Base-by-base conservation (phyloP, 2,888 invertebrate genomes). In the Plagodis pulveraria region DNA sequence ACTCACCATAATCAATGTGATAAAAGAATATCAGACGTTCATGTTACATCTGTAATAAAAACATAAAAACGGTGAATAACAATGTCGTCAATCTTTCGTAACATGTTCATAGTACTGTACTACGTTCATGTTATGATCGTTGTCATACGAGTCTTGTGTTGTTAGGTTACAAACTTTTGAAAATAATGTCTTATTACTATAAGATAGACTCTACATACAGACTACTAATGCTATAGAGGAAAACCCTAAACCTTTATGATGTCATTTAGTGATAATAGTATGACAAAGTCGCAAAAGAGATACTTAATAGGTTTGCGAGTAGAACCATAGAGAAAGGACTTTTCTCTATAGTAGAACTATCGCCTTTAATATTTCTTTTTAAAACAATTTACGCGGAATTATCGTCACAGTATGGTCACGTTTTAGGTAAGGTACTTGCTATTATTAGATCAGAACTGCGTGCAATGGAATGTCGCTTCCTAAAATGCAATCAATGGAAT, bases 261-360 rank as follows among this genome's bases (percentile, higher is more conserved):
- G 78, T 77, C 80, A 78, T 80, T 78, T 75, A 72, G 73, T 72
- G 78, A 78, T 81, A 81, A 77, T 77, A 73, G 69, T 71, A 68
- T 73, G 75, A 74, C 71, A 74, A 75, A 69, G 71, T 71, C 64
- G 71, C 70, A 75, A 78, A 76, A 2, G 4, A 22, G 22, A 22
- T 4, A 22, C 22, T 22, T 22, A 22, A 22, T 73, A 74, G 75
- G 75, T 77, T 73, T 56, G 50, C 62, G 36, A 36, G 7, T 36
- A 7, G 36, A 36, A 41, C 46, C 62, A 60, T 67, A n/a, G n/a
- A n/a, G n/a, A n/a, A n/a, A n/a, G n/a, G n/a, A n/a, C n/a, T n/a
- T n/a, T n/a, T n/a, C n/a, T n/a, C n/a, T n/a, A n/a, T n/a, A n/a
- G n/a, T n/a, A n/a, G 36, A 36, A 41, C 46, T 63, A 60, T 67